These are phyloP conservation scores for Tachyglossus aculeatus DNA, from an alignment of 2,797 vertebrate species.

Conservation along the genomic window DNA sequence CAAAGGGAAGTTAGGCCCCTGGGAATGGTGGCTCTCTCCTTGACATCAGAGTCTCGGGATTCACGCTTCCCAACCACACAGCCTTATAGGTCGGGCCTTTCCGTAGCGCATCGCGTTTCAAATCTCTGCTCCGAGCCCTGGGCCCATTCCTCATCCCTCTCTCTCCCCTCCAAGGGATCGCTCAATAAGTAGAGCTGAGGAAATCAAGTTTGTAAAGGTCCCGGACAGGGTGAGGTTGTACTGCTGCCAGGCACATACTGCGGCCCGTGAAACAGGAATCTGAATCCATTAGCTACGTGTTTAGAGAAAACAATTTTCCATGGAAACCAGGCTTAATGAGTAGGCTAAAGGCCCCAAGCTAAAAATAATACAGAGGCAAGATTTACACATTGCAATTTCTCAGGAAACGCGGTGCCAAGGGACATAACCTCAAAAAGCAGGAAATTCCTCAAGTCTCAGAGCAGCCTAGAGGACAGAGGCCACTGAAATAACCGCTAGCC, in stretches of 20 bases:
- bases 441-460: slow-evolving; percentile 42
- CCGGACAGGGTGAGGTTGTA: slow-evolving; percentile 17
- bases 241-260: slow-evolving; percentile 10
- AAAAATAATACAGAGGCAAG: slow-evolving; percentile 56
- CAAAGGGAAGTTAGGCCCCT: not conserved
- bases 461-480: slow-evolving; percentile 1
- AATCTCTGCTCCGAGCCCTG: not conserved
- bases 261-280: slow-evolving; percentile 29
- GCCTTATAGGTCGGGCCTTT: not conserved
- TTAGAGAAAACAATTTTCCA: slow-evolving; percentile 40
- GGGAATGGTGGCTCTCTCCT: not conserved
- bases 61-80: not conserved
- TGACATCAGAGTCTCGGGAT: too few relatives aligned
- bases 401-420: slow-evolving; percentile 49
- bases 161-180: not conserved
- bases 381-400: slow-evolving; percentile 32
- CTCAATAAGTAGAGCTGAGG: not conserved
- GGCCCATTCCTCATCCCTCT: too few relatives aligned
- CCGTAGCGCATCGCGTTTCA: too few relatives aligned
- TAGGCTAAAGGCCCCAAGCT: slow-evolving; percentile 36
- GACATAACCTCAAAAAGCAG: slow-evolving; percentile 32
- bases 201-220: slow-evolving; percentile 20
- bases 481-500: not conserved
- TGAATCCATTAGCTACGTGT: slow-evolving; percentile 22
- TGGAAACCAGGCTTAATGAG: slow-evolving; percentile 40